A percentile compares a stretch with the other conserved stretches of the same genome.
phyloP scores from a whole-genome alignment of 2,797 vertebrate genomes.

The Sebastes itinus region DNA sequence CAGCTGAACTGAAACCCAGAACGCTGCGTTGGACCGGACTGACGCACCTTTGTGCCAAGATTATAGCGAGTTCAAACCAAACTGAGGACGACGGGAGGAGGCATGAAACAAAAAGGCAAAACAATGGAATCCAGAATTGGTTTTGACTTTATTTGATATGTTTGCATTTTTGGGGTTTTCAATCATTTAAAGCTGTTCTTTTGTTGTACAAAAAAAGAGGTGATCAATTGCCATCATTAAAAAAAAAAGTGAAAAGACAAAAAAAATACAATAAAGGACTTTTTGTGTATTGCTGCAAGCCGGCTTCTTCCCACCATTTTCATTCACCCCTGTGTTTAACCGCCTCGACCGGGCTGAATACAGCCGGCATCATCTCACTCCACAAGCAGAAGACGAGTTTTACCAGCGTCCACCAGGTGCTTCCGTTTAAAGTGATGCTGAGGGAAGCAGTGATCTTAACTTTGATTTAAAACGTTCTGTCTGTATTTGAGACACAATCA shows the following conservation, averaged over 20 bases:
- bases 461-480: not conserved
- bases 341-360: not conserved
- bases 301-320: conserved; percentile 33
- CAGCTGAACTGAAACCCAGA: conserved; percentile 65
- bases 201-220: conserved; percentile 92
- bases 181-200: conserved; percentile 89
- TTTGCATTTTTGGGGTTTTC: conserved; percentile 66
- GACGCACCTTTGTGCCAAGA: conserved; percentile 84
- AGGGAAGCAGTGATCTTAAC: not conserved
- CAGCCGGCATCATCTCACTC: not conserved
- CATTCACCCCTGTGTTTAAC: conserved; percentile 11
- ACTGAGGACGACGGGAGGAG: conserved; percentile 70
- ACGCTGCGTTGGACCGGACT: conserved; percentile 48
- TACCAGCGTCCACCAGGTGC: not conserved
- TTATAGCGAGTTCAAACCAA: conserved; percentile 76
- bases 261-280: conserved; percentile 88
- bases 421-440: not conserved
- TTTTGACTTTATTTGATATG: conserved; percentile 76
- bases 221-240: conserved; percentile 90
- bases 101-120: conserved; percentile 75
- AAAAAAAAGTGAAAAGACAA: conserved; percentile 77
- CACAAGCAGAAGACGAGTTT: not conserved
- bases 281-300: conserved; percentile 92
- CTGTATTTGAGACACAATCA: not conserved
- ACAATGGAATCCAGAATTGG: conserved; percentile 45